phyloP scores from a whole-genome alignment of 1,140 invertebrate genomes.

The Scaptomyza graminum region DNA sequence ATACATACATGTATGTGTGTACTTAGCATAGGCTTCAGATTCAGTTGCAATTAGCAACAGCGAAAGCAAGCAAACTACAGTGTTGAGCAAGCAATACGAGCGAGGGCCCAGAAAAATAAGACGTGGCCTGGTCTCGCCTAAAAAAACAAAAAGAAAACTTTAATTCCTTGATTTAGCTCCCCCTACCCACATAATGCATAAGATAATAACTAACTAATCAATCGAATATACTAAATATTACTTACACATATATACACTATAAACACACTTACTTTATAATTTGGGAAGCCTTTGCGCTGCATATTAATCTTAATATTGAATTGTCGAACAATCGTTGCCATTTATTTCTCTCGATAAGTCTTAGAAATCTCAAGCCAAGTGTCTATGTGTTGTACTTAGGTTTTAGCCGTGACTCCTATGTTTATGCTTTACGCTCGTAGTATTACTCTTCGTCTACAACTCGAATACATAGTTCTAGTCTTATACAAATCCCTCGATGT shows the following conservation, averaged over 20 bases:
- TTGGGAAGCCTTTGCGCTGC: slow-evolving; percentile 55
- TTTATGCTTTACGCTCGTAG: slow-evolving; percentile 33
- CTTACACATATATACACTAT: slow-evolving; percentile 16
- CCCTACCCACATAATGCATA: slow-evolving; percentile 43
- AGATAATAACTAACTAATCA: slow-evolving; percentile 40
- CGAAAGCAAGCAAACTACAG: slow-evolving; percentile 52
- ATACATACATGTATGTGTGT: background rate
- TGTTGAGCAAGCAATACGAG: slow-evolving; percentile 81
- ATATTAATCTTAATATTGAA: slow-evolving; percentile 68
- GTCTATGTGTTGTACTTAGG: slow-evolving; percentile 78
- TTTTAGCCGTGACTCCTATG: slow-evolving; percentile 55
- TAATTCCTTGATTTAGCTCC: slow-evolving; percentile 46
- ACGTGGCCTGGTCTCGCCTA: slow-evolving; percentile 65
- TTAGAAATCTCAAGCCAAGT: slow-evolving; percentile 46
- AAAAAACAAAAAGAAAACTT: slow-evolving; percentile 2
- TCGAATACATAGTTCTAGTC: slow-evolving; percentile 19
- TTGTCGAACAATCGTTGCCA: slow-evolving; percentile 83
- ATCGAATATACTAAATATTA: slow-evolving; percentile 17
- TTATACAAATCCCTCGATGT: slow-evolving; percentile 67
- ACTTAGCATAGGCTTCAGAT: slow-evolving; percentile 50
- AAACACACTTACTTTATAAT: slow-evolving; percentile 40
- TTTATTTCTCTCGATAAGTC: slow-evolving; percentile 65
- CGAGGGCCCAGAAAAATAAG: slow-evolving; percentile 57
- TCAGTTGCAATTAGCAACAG: slow-evolving; percentile 20
- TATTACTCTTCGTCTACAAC: slow-evolving; percentile 6